These are phyloP conservation scores for Cottus gobio DNA, from an alignment of 2,113 vertebrate genomes.

Conservation along the genomic window DNA sequence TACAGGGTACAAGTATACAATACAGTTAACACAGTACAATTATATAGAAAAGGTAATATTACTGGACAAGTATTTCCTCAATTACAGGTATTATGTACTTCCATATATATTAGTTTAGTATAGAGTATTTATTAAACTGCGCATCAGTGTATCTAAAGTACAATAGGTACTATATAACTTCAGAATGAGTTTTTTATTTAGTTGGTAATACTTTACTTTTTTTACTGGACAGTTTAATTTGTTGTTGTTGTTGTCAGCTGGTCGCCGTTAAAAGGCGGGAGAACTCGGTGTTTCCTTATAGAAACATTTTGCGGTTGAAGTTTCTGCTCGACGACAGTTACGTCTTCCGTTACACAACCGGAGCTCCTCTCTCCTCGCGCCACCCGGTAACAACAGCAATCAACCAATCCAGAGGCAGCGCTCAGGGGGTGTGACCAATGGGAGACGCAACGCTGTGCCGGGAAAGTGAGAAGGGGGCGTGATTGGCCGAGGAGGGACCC, in stretches of 20 bases:
- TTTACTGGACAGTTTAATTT: neutral
- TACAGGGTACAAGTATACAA: neutral
- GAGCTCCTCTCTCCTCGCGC: slow-evolving; percentile 28
- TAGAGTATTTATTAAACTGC: no score
- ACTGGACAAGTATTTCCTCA: no score
- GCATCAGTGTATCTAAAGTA: no score
- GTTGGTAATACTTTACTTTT: no score
- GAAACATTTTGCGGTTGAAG: slow-evolving; percentile 8
- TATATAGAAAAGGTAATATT: no score
- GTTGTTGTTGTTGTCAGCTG: neutral
- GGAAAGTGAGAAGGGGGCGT: neutral
- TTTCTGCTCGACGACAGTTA: slow-evolving; percentile 46
- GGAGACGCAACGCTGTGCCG: neutral
- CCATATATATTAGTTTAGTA: no score
- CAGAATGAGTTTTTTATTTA: no score
- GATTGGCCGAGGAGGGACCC: slow-evolving; percentile 40
- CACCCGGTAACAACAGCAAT: slow-evolving; percentile 79
- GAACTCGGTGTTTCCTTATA: neutral
- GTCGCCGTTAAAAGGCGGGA: neutral
- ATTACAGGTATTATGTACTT: no score
- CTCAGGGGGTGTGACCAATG: slow-evolving; percentile 80
- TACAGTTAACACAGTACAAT: neutral
- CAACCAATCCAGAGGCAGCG: slow-evolving; percentile 67
- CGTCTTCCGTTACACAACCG: slow-evolving; percentile 38
- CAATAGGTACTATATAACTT: no score